Base-by-base conservation (phyloP, 2,888 invertebrate species). In the Junonia oenone region DNA sequence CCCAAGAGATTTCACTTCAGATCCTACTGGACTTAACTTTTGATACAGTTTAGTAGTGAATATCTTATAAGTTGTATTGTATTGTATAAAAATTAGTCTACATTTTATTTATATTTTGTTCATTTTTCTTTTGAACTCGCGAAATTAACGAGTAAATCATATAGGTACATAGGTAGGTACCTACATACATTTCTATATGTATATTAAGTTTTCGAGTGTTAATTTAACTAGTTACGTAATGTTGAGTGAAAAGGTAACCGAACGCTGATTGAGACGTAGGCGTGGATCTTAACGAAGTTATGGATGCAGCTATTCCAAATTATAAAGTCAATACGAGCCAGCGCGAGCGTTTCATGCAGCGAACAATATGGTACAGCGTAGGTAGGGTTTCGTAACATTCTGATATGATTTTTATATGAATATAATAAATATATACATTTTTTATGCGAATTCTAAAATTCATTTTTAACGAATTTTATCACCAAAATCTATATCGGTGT, bases 201-300 rank as follows among this genome's bases (percentile, higher is more conserved):
- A n/a, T 14, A 45, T 27, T 11, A 33, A 54, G 31, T 40, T 47
- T 17, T 40, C 15, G 40, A 40, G 22, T 54, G 50, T 45, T 33
- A 45, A 51, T 52, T 56, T 31, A 43, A 45, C 27, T 49, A 56
- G 56, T 33, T 56, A 26, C 38, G 48, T 46, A 51, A 51, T 29
- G 54, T 57, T 59, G 40, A 54, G 54, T 48, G 33, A 48, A 59
- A 57, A 57, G 46, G 54, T 59, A 56, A 53, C 49, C 38, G 17
- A 37, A 40, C 50, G 53, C 35, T 59, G 59, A 59, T 59, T 59
- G 57, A 57, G 54, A 57, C n/a, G 35, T 45, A 47, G 50, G 45
- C 26, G 37, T 38, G 31, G 15, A 46, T 29, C 31, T 46, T 46
- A 31, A 29, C 29, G 31, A 29, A 27, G 46, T 15, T 27, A 29